Conservation (phyloP, 92 coral and sea anemone species). For the Pocillopora meandrina region DNA sequence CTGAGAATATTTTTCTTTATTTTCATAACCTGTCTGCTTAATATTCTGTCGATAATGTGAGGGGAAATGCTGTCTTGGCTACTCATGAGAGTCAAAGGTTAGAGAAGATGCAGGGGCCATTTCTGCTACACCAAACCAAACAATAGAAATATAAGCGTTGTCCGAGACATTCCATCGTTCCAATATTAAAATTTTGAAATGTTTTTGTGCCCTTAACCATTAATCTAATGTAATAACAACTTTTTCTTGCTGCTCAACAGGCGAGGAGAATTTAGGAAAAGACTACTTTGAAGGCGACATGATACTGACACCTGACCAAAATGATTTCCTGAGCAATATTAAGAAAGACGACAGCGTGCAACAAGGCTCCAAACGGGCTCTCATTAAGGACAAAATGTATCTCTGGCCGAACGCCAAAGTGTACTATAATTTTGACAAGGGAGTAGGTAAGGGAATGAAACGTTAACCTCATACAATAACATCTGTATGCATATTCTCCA, state of each 20-base stretch:
- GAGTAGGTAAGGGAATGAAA: slow-evolving; percentile 67
- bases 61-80: no score
- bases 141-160: no score
- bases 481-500: no score
- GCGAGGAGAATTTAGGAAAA: slow-evolving; percentile 85
- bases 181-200: no score
- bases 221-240: background rate
- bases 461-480: background rate
- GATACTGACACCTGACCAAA: slow-evolving; percentile 75
- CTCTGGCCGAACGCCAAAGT: slow-evolving; percentile 82
- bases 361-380: slow-evolving; percentile 69
- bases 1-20: no score
- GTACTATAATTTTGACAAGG: slow-evolving; percentile 67
- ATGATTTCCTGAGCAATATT: slow-evolving; percentile 56
- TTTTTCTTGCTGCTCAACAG: slow-evolving; percentile 14
- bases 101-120: no score
- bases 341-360: slow-evolving; percentile 44
- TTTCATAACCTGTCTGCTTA: no score
- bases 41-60: no score
- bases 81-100: no score
- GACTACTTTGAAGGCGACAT: slow-evolving; percentile 92
- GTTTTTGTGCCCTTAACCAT: no score
- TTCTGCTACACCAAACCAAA: no score
- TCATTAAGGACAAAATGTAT: slow-evolving; percentile 75
- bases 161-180: no score